Evolutionary conservation across 2,797 vertebrate species (phyloP).

Genomic region (Acanthurus lineatus): DNA sequence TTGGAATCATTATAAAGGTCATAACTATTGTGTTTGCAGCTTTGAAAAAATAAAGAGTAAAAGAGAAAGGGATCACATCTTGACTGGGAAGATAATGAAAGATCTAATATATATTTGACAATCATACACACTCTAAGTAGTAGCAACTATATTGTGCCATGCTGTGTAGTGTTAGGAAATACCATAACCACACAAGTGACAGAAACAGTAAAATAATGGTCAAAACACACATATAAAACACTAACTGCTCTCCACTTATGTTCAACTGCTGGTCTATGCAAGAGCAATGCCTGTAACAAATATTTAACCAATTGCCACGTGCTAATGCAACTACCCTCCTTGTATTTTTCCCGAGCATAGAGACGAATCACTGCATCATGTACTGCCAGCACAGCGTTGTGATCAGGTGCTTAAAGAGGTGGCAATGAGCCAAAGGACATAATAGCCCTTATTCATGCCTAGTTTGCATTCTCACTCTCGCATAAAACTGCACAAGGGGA

Average conservation of each 20-base stretch:
- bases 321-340: constrained; percentile 3
- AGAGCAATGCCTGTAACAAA: neutral
- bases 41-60: neutral
- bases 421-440: constrained; percentile 40
- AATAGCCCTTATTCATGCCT: constrained; percentile 48
- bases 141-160: neutral
- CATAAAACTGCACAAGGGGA: constrained; percentile 26
- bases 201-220: constrained; percentile 21
- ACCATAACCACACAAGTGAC: constrained; percentile 53
- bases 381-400: constrained; percentile 4
- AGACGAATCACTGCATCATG: constrained; percentile 28
- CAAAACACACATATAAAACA: constrained; percentile 7
- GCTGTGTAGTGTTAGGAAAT: neutral
- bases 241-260: neutral
- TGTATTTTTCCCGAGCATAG: constrained; percentile 13
- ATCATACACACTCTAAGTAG: neutral
- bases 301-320: constrained; percentile 8
- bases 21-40: neutral
- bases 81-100: constrained; percentile 26
- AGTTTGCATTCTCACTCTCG: constrained; percentile 45
- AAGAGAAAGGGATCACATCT: neutral
- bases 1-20: neutral
- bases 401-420: constrained; percentile 47
- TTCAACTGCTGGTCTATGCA: neutral
- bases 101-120: neutral